Conservation (phyloP, 2,888 invertebrate genomes). For the Agonopterix heracliana region DNA sequence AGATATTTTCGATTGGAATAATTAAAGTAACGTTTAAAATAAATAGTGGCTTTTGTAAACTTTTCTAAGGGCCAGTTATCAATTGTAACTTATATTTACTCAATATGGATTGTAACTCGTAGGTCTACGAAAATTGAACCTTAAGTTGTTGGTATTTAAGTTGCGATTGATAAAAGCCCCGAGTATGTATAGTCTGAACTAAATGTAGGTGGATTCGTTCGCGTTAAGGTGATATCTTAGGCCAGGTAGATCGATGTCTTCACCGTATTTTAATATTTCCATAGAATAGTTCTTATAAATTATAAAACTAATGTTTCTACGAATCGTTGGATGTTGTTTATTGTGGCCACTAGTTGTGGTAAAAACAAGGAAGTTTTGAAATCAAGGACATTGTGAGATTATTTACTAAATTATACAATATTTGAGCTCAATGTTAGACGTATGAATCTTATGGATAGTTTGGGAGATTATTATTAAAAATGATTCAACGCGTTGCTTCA, state of each 20-base stretch:
- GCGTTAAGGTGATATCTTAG: slow-evolving; percentile 53
- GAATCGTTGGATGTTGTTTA: neutral
- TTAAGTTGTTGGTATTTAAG: neutral
- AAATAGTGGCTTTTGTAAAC: slow-evolving; percentile 50
- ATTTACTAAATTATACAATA: too few species aligned
- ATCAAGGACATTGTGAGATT: too few species aligned
- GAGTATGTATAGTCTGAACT: slow-evolving; percentile 50
- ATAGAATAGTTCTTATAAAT: slow-evolving; percentile 46
- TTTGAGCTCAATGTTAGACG: too few species aligned
- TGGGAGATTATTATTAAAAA: too few species aligned
- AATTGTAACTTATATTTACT: neutral
- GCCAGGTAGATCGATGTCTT: slow-evolving; percentile 65
- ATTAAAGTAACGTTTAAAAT: slow-evolving; percentile 20
- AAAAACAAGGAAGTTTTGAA: too few species aligned
- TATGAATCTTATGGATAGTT: too few species aligned
- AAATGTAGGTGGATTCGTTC: slow-evolving; percentile 36
- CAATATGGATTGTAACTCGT: too few species aligned
- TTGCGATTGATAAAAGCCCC: neutral
- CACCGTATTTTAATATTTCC: slow-evolving; percentile 61
- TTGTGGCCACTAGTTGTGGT: too few species aligned
- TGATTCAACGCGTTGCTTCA: too few species aligned
- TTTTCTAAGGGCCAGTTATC: slow-evolving; percentile 16
- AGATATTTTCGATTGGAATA: slow-evolving; percentile 20
- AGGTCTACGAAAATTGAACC: neutral
- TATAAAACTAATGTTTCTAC: neutral